These are phyloP conservation scores for Elaphurus davidianus DNA, from an alignment of 2,113 vertebrate species.

Conservation along the genomic window DNA sequence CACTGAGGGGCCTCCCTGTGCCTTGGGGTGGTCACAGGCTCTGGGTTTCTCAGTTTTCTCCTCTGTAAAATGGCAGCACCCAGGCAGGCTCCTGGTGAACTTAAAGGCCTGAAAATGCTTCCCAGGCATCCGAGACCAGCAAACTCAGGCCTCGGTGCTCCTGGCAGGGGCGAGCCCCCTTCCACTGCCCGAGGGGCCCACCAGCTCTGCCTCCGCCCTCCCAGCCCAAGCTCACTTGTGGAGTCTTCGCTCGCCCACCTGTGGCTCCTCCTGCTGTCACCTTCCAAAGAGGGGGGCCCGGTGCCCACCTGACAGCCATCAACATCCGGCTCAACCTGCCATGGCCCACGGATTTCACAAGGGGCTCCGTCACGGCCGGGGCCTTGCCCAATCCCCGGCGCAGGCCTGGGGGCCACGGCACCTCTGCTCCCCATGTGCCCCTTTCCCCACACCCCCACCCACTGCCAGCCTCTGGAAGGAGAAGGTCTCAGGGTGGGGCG, in stretches of 20 bases:
- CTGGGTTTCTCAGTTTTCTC: not conserved
- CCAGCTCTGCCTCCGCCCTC: not conserved
- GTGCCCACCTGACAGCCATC: not conserved
- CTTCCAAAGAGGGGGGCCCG: not conserved
- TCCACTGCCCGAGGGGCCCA: not conserved
- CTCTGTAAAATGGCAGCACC: not conserved
- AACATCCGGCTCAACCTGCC: not conserved
- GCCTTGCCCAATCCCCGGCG: not conserved
- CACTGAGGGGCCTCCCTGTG: not conserved
- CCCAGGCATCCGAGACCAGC: not conserved
- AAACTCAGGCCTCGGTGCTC: no score
- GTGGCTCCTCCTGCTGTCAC: not conserved
- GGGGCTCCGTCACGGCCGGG: not conserved
- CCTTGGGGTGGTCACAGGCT: not conserved
- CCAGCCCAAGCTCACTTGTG: not conserved
- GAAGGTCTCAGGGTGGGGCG: not conserved
- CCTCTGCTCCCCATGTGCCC: rapidly evolving
- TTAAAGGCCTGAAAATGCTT: not conserved
- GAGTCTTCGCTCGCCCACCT: not conserved
- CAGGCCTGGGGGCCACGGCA: not conserved
- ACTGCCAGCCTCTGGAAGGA: not conserved
- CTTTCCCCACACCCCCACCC: not conserved
- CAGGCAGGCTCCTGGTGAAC: not conserved
- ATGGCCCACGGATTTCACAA: not conserved
- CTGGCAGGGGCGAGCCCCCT: not conserved